Percentiles rank a stretch among this genome's conserved stretches.
Conservation (phyloP, 2,113 vertebrate species). For the Progne subis region DNA sequence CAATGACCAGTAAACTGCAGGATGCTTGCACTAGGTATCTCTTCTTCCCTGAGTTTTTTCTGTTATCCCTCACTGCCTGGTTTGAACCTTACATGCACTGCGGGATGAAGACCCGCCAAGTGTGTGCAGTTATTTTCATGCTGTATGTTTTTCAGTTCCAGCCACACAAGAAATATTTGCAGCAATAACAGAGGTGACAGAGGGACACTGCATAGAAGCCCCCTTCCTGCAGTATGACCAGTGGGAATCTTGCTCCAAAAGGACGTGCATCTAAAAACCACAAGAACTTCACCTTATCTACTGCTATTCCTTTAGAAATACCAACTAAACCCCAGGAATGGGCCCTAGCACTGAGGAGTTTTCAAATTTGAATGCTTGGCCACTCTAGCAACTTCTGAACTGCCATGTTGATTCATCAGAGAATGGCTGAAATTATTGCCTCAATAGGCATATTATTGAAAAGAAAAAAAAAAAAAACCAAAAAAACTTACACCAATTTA, state of each 20-base stretch:
- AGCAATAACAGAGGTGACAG: background rate
- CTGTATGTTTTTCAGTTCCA: background rate
- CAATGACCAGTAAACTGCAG: background rate
- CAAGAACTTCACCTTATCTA: background rate
- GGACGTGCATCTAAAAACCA: background rate
- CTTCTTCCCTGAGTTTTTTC: background rate
- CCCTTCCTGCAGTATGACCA: background rate
- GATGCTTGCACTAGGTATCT: background rate
- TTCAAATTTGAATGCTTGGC: background rate
- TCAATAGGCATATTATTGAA: background rate
- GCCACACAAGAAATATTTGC: background rate
- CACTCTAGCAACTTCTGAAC: background rate
- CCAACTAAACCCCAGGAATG: background rate
- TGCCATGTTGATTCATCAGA: background rate
- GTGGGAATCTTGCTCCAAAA: background rate
- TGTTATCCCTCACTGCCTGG: background rate
- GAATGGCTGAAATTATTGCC: background rate
- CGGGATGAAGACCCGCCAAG: background rate
- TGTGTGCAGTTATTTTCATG: background rate
- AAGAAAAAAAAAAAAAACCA: background rate
- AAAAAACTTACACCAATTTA: background rate
- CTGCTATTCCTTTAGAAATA: background rate
- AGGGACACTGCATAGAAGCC: rapidly evolving
- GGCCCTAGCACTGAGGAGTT: background rate
- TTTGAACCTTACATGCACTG: background rate